Base-by-base conservation (phyloP, 2,113 vertebrate species). In the Varanus salvator region DNA sequence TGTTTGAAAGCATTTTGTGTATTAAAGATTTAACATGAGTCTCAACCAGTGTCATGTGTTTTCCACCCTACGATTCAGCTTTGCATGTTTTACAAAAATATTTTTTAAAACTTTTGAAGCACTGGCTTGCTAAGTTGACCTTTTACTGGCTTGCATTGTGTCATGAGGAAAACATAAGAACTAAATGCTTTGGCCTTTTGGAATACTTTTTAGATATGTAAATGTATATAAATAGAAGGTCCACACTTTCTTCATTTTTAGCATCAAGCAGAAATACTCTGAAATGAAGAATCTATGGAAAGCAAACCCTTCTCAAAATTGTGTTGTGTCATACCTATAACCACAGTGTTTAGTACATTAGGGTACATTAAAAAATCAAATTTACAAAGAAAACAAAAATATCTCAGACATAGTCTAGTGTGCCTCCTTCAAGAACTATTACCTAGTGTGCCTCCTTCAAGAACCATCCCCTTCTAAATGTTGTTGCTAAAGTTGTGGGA, bases 91-190 rank as follows among this genome's bases (percentile, higher is more conserved):
- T 74, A 50, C 54, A 31, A 60, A 86, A 44, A 60, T 25, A 75
- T 2, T 44, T 44, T 44, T 44, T 44, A 57, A 57, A 57, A 57
- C 54, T 82, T 48, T 85, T 91, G 89, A 90, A 90, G 86, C 80
- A 90, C 92, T 94, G 91, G 84, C 87, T 95, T 91, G 93, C 92
- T 94, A 90, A 90, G 92, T 87, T 94, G 93, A 92, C 92, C 93
- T 93, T 94, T 93, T 86, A 89, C 87, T 90, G 83, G 90, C 80
- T 86, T 76, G 31, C 8, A 48, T 27, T 87, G 71, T 75, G 31
- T 38, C 71, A 87, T 12, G 38, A 31, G 27, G 75, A 78, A 87
- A 78, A 87, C 54, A 87, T 85, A 72, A 50, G 76, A 87, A 80
- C 60, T 80, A 80, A 87, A 69, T 15, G 9, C 11, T 66, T 64